phyloP scores from a whole-genome alignment of 2,113 vertebrate species.

The Catharus minimus region DNA sequence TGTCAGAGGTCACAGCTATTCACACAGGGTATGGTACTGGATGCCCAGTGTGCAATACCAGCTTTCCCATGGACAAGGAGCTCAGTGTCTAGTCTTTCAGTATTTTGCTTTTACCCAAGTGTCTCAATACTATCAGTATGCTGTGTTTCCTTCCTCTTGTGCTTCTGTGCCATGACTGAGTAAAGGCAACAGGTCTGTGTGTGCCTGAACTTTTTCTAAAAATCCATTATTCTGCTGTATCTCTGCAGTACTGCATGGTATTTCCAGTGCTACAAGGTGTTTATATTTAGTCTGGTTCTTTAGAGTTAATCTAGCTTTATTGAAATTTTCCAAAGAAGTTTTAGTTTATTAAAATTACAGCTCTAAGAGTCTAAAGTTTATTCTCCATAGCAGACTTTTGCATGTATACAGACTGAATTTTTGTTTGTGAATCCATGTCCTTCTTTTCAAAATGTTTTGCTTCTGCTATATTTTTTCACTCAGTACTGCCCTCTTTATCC shows the following conservation, averaged over 20 bases:
- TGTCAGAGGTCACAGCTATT: conserved; percentile 81
- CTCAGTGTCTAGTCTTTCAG: conserved; percentile 7
- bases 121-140: neutral
- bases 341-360: neutral
- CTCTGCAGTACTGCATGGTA: conserved; percentile 9
- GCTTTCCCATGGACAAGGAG: neutral
- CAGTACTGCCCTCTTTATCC: neutral
- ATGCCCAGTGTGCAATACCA: conserved; percentile 37
- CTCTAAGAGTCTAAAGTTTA: neutral
- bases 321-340: conserved; percentile 1
- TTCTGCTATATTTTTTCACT: neutral
- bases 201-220: neutral
- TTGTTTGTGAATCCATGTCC: neutral
- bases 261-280: conserved; percentile 52
- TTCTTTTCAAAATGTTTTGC: neutral
- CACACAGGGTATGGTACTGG: conserved; percentile 89
- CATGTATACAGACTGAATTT: neutral
- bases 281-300: neutral
- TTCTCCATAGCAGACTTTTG: neutral
- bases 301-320: neutral
- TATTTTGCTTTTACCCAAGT: neutral
- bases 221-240: neutral
- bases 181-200: conserved; percentile 11
- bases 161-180: conserved; percentile 15
- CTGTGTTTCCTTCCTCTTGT: neutral